Evolutionary conservation across 2,888 invertebrate species (phyloP).

Genomic region (Hydrotaea diabolus): DNA sequence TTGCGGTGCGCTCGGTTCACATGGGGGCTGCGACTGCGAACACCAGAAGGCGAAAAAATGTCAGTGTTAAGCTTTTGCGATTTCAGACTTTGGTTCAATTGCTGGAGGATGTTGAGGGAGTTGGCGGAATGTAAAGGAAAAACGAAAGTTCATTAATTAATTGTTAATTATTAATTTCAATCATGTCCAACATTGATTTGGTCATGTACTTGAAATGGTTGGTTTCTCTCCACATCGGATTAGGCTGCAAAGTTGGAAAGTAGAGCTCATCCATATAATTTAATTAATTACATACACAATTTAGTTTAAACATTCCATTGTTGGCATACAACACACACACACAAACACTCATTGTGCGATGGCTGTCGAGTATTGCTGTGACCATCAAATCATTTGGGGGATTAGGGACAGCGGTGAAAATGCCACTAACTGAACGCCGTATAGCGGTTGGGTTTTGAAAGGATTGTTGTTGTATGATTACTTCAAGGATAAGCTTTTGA

Average conservation of each 20-base stretch:
- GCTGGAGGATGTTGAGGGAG: too few species aligned
- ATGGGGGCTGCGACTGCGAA: background rate
- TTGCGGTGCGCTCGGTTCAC: background rate
- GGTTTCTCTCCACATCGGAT: background rate
- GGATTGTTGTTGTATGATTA: too few species aligned
- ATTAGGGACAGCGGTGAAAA: background rate
- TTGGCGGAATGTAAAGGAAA: background rate
- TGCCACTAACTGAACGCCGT: background rate
- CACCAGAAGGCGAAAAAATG: background rate
- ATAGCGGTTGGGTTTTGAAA: too few species aligned
- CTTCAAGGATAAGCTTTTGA: too few species aligned
- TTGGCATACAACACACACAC: too few species aligned
- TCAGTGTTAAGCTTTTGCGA: background rate
- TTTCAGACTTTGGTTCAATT: background rate
- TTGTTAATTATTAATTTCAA: slow-evolving; percentile 46
- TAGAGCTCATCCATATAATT: background rate
- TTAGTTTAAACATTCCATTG: too few species aligned
- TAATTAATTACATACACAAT: background rate
- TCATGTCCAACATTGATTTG: slow-evolving; percentile 14
- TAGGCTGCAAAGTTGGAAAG: background rate
- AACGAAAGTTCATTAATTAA: slow-evolving; percentile 17
- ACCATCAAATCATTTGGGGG: background rate
- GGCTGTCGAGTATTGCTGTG: background rate
- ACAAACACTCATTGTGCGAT: too few species aligned
- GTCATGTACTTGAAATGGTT: background rate